Conservation (phyloP, 2,888 invertebrate genomes). For the Craniophora ligustri region DNA sequence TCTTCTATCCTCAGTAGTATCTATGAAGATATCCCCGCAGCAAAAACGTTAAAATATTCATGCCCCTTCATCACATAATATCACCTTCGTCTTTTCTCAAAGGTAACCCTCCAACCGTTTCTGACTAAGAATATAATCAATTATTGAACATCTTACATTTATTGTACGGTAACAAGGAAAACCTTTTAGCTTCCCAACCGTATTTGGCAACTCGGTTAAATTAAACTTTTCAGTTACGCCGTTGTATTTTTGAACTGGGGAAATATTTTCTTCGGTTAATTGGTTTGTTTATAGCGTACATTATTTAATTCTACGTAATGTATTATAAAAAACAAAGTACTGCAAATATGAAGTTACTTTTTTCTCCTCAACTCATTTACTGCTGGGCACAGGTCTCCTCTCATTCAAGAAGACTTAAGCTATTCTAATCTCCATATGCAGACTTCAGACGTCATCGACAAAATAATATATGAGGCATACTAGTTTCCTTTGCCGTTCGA, state of each 20-base stretch:
- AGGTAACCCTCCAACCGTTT: background rate
- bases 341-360: too few relatives aligned
- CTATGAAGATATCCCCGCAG: too few relatives aligned
- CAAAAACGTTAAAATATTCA: background rate
- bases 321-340: too few relatives aligned
- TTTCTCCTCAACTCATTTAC: too few relatives aligned
- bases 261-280: conserved; percentile 28
- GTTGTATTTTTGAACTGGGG: conserved; percentile 16
- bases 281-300: conserved; percentile 19
- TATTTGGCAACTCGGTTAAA: conserved; percentile 29
- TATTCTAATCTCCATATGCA: too few relatives aligned
- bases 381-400: too few relatives aligned
- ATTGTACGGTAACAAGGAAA: conserved; percentile 35
- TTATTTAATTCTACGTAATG: background rate
- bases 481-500: too few relatives aligned
- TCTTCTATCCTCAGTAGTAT: too few relatives aligned
- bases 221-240: conserved; percentile 28
- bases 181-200: conserved; percentile 34
- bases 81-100: conserved; percentile 11
- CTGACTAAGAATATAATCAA: conserved; percentile 27
- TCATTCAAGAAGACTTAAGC: too few relatives aligned
- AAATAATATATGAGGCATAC: too few relatives aligned
- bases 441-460: too few relatives aligned
- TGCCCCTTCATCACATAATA: background rate
- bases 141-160: conserved; percentile 34